Percentiles rank a stretch among this genome's conserved stretches.
phyloP scores from a whole-genome alignment of 2,113 vertebrate genomes.

The Percina caprodes region DNA sequence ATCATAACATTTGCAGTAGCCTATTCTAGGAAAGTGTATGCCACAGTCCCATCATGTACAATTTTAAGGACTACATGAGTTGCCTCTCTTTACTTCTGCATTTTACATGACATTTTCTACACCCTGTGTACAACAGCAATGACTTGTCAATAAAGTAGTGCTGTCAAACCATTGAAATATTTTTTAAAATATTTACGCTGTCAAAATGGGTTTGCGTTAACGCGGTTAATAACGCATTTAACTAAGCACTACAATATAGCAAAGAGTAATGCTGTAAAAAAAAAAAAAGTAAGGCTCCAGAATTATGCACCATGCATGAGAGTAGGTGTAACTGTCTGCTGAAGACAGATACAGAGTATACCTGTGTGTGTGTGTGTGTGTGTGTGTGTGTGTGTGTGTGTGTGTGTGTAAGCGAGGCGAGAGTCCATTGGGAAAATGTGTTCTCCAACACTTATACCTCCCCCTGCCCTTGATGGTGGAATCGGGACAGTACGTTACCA shows the following conservation, averaged over 20 bases:
- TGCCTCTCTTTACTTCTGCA: neutral
- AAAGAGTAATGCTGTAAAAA: conserved; percentile 1
- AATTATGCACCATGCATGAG: neutral
- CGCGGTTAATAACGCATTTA: too few relatives aligned
- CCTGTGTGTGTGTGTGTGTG: conserved; percentile 3
- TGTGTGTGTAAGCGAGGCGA: neutral
- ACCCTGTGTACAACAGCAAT: neutral
- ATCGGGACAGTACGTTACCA: conserved; percentile 80
- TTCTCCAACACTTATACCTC: conserved; percentile 68
- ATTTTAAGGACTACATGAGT: neutral
- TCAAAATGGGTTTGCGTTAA: too few relatives aligned
- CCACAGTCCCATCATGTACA: too few relatives aligned
- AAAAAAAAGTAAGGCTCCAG: neutral
- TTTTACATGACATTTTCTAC: too few relatives aligned
- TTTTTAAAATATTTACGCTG: too few relatives aligned
- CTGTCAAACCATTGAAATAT: too few relatives aligned
- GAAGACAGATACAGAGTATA: neutral
- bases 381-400: conserved; percentile 3
- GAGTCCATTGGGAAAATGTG: conserved; percentile 50
- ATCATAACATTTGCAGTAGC: neutral
- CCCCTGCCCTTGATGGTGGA: conserved; percentile 80
- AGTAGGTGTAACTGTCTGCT: conserved; percentile 16
- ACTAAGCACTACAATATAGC: neutral
- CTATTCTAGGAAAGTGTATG: neutral
- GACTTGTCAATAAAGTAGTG: neutral